Conservation (phyloP, 2,888 invertebrate genomes). For the Stenurella melanura region DNA sequence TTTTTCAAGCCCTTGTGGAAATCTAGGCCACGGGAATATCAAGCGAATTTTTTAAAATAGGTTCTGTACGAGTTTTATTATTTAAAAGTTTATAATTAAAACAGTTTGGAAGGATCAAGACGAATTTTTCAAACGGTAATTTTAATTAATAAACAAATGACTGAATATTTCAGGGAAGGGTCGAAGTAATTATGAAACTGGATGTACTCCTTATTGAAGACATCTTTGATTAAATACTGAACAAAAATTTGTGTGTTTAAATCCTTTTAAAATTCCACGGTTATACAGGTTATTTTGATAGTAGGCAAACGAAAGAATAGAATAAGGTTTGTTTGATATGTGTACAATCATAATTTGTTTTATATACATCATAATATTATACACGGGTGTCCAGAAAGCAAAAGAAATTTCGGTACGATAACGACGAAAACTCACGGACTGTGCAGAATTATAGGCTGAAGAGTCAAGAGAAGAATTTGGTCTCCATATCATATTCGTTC, state of each 20-base stretch:
- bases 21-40: slow-evolving; percentile 16
- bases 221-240: background rate
- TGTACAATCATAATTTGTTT: no score
- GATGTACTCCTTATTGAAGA: background rate
- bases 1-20: slow-evolving; percentile 25
- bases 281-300: no score
- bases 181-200: background rate
- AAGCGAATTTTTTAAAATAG: slow-evolving; percentile 1
- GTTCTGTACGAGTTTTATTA: background rate
- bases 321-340: no score
- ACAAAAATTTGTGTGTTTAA: background rate
- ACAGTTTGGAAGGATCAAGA: background rate
- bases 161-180: background rate
- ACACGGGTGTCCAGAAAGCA: no score
- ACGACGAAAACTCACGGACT: no score
- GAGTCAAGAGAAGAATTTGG: no score
- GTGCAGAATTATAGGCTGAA: no score
- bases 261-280: no score
- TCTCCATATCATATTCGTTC: no score
- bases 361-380: no score
- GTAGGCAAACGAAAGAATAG: no score
- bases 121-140: background rate
- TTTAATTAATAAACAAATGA: background rate
- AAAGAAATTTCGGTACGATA: no score
- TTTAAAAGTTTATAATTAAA: slow-evolving; percentile 6